Percentiles rank a stretch among this genome's conserved stretches.
phyloP scores from a whole-genome alignment of 2,113 vertebrate species.

The Caretta caretta region DNA sequence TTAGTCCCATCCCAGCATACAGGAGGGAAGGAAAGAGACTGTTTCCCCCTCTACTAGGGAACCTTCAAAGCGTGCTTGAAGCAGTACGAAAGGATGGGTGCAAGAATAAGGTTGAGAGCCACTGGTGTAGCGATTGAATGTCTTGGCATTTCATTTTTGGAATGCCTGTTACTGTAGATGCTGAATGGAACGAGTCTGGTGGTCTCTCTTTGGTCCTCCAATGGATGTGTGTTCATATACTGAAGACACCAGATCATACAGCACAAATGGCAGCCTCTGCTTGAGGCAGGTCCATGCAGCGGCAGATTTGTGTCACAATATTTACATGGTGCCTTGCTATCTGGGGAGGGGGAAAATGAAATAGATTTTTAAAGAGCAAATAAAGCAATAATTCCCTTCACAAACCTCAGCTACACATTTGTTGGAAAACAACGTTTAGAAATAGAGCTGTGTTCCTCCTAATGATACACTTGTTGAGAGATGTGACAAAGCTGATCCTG shows the following conservation, averaged over 20 bases:
- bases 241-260: neutral
- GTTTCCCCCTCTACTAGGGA: neutral
- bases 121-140: no score
- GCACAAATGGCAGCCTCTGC: neutral
- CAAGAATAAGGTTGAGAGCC: neutral
- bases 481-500: accelerated
- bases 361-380: accelerated
- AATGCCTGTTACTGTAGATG: neutral
- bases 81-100: neutral
- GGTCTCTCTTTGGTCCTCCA: neutral
- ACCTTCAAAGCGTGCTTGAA: neutral
- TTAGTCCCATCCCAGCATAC: neutral
- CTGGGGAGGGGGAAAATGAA: neutral
- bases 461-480: neutral
- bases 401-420: accelerated
- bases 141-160: neutral
- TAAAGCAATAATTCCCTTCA: neutral
- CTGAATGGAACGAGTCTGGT: neutral
- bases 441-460: neutral
- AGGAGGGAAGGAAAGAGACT: neutral
- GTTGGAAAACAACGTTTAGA: neutral
- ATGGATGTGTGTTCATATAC: neutral
- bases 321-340: neutral
- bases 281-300: neutral
- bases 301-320: neutral